A percentile compares a stretch with the other conserved stretches of the same genome.
phyloP scores from a whole-genome alignment of 1,140 invertebrate genomes.

The Lasaia peninsularis region DNA sequence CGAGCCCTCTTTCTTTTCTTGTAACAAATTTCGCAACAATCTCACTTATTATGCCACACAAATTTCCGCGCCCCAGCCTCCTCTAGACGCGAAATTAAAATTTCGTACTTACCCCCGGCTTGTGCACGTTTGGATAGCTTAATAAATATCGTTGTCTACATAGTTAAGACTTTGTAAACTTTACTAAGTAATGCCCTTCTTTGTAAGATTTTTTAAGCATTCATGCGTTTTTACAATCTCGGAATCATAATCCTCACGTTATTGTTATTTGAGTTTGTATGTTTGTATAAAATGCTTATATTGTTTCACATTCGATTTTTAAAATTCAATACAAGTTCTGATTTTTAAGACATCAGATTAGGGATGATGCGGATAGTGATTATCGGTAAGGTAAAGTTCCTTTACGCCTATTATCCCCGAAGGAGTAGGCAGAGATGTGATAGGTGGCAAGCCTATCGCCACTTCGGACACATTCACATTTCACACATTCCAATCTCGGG shows the following conservation, averaged over 20 bases:
- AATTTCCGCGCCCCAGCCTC: conserved; percentile 65
- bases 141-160: conserved; percentile 66
- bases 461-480: too few species aligned
- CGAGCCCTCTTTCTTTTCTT: conserved; percentile 74
- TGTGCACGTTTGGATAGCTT: conserved; percentile 60
- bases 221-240: conserved; percentile 3
- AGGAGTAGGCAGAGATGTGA: too few species aligned
- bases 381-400: too few species aligned
- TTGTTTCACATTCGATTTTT: too few species aligned
- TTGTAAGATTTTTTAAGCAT: conserved; percentile 2
- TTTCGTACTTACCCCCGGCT: conserved; percentile 67
- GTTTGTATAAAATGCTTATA: too few species aligned
- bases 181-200: conserved; percentile 2
- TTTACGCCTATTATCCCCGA: too few species aligned
- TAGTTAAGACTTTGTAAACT: conserved; percentile 27
- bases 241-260: not conserved
- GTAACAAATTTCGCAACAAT: conserved; percentile 77
- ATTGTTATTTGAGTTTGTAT: not conserved
- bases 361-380: too few species aligned
- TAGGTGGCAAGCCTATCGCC: too few species aligned
- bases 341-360: too few species aligned
- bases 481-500: too few species aligned
- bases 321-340: too few species aligned
- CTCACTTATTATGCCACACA: conserved; percentile 77
- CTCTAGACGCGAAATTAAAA: conserved; percentile 73